Conservation (phyloP, 2,113 vertebrate species). For the Tragelaphus imberbis region DNA sequence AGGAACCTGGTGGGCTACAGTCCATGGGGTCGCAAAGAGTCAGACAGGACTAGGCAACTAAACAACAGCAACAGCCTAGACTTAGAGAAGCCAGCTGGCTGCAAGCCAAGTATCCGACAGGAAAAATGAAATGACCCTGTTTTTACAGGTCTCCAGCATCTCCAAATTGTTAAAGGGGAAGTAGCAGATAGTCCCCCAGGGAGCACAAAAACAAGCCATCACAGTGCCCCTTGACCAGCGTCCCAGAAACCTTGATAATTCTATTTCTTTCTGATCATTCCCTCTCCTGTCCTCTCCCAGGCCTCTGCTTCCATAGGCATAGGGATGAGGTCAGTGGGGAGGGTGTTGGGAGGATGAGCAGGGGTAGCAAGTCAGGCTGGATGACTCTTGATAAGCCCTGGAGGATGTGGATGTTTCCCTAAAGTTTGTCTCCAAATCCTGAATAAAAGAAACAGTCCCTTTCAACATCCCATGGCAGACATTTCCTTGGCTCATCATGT, state of each 20-base stretch:
- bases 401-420: not conserved
- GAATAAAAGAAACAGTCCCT: not conserved
- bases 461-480: not conserved
- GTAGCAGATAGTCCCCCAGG: not conserved
- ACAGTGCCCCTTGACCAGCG: too few species aligned
- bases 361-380: not conserved
- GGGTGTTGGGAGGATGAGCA: not conserved
- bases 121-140: not conserved
- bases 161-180: not conserved
- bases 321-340: not conserved
- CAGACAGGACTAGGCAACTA: not conserved
- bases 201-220: not conserved
- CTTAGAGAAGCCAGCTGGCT: not conserved
- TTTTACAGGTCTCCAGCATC: not conserved
- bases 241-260: not conserved
- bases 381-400: not conserved
- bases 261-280: not conserved
- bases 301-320: not conserved
- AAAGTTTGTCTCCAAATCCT: not conserved
- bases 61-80: not conserved
- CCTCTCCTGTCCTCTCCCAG: not conserved
- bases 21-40: not conserved
- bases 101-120: not conserved
- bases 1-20: not conserved
- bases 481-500: not conserved